Evolutionary conservation across 2,113 vertebrate species (phyloP), one percentile per base, ranked within the genome.

Genomic region (Zapornia atra): DNA sequence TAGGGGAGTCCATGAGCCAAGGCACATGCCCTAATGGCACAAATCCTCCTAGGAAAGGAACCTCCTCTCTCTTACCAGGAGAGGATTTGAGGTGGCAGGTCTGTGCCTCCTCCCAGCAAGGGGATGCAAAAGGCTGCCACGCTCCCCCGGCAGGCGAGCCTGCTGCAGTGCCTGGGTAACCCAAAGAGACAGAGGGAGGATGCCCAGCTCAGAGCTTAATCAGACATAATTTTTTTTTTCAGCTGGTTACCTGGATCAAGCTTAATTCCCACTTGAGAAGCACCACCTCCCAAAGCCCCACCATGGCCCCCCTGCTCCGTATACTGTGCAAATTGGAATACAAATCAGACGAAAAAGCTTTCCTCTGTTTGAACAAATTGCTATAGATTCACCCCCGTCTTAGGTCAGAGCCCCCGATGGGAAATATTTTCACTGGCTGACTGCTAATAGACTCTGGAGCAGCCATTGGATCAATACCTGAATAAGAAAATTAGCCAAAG

Each of bases 371-470:
- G 98, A 98, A 98, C 98, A 98, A 98, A 98, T 98, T 98, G 98
- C 97, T 98, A 98, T 98, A 97, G 98, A 98, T 98, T 96, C 98
- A 97, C 98, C 97, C 96, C 96, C 76, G 97, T 98, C 97, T 98
- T 97, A 98, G 98, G 98, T 98, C 98, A 98, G 98, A 97, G 95
- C 98, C 98, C 97, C 79, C 80, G 68, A 97, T 98, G 98, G 98
- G 98, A 98, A 98, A 98, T 98, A 98, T 98, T 98, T 98, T 98
- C 98, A 98, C 98, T 98, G 82, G 96, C 97, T 92, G 98, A 98
- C 98, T 98, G 98, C 98, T 98, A 98, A 98, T 98, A 98, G 98
- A 98, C 98, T 98, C 97, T 82, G 94, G 97, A 98, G 97, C 97
- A 98, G 97, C 97, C 96, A 95, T 79, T 77, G 94, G 97, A 98